These are phyloP conservation scores for Carassius gibelio DNA, from an alignment of 2,113 vertebrate species.

Conservation along the genomic window DNA sequence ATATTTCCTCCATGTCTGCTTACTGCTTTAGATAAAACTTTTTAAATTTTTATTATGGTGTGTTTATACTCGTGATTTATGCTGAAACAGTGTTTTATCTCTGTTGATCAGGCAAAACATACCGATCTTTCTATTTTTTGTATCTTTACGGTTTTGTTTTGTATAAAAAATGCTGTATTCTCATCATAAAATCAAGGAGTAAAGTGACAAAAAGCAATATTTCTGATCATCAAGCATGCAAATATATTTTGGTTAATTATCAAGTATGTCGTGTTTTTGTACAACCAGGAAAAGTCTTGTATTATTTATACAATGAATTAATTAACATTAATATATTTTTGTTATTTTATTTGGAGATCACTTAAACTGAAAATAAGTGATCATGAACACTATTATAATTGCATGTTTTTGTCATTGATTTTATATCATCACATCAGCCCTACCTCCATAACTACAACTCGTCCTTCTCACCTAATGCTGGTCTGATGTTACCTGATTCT, in stretches of 20 bases:
- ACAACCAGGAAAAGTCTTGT: neutral
- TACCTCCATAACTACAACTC: neutral
- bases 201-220: no score
- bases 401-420: neutral
- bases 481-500: neutral
- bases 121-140: neutral
- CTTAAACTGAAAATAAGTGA: neutral
- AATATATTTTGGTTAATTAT: neutral
- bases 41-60: no score
- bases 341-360: neutral
- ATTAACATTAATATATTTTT: neutral
- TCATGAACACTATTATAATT: neutral
- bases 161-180: neutral
- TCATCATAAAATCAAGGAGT: neutral
- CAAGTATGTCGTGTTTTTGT: neutral
- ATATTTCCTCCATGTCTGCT: neutral
- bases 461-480: no score
- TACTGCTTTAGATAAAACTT: neutral
- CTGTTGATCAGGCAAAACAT: neutral
- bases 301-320: neutral
- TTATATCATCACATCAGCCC: neutral
- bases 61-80: neutral
- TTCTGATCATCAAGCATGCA: neutral
- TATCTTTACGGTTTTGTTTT: neutral
- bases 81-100: neutral